A percentile compares a stretch with the other conserved stretches of the same genome.
These are phyloP conservation scores for Pampusana beccarii DNA, from an alignment of 2,113 vertebrate genomes.

Conservation along the genomic window DNA sequence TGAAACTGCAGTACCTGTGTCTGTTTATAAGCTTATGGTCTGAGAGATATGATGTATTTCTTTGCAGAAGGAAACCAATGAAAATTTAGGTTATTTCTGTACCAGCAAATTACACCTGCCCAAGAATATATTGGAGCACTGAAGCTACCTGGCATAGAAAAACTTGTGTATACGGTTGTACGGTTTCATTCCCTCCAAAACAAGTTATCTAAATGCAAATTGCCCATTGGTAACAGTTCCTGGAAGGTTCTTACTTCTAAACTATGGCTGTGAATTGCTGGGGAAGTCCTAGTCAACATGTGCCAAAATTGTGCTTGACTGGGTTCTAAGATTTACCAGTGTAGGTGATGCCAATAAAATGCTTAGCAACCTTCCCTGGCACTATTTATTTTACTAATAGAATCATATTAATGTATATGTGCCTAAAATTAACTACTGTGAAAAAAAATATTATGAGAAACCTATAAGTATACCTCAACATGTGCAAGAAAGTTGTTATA, in stretches of 20 bases:
- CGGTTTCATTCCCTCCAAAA: neutral
- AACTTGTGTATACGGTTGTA: neutral
- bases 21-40: neutral
- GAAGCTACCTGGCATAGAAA: neutral
- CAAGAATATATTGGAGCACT: neutral
- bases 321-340: neutral
- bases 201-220: conserved; percentile 9
- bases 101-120: neutral
- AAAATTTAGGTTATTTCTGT: neutral
- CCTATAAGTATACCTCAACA: neutral
- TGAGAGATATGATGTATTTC: neutral
- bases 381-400: neutral
- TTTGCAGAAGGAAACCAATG: neutral
- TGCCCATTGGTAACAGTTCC: neutral
- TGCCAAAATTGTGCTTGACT: neutral
- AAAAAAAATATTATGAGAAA: neutral
- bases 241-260: neutral
- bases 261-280: neutral
- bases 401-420: neutral
- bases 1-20: neutral
- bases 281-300: neutral
- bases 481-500: neutral
- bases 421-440: neutral
- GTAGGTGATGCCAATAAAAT: neutral
- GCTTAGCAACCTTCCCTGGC: neutral